Conservation (phyloP, 2,888 invertebrate genomes). For the Liodrosophila aerea region DNA sequence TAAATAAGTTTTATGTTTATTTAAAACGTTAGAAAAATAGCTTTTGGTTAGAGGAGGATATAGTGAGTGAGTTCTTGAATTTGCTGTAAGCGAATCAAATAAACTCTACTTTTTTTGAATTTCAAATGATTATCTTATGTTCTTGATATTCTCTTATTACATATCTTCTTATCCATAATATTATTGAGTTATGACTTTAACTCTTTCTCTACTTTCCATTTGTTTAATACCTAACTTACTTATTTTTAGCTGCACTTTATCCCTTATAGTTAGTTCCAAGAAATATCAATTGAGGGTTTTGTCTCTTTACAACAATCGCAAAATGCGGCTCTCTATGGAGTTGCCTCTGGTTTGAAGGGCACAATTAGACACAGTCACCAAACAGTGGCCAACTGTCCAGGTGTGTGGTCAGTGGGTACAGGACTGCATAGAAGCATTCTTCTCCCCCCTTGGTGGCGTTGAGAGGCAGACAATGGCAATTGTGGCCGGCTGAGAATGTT, state of each 20-base stretch:
- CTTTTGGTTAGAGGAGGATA: too few species aligned
- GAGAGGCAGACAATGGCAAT: constrained; percentile 72
- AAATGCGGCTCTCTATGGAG: constrained; percentile 25
- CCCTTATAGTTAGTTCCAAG: constrained; percentile 25
- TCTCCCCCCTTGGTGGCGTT: constrained; percentile 28
- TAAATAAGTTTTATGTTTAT: neutral
- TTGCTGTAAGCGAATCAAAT: too few species aligned
- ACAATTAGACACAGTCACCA: constrained; percentile 71
- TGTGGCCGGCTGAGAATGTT: constrained; percentile 75
- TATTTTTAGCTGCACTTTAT: constrained; percentile 2
- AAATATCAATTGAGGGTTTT: constrained; percentile 17
- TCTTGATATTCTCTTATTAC: too few species aligned
- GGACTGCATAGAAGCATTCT: constrained; percentile 25
- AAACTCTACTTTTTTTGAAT: too few species aligned
- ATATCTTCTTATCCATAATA: too few species aligned
- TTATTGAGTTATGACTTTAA: too few species aligned
- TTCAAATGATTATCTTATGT: too few species aligned
- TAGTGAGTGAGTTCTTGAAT: too few species aligned
- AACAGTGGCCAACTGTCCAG: constrained; percentile 53
- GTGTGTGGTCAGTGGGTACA: constrained; percentile 53
- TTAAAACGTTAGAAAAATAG: too few species aligned
- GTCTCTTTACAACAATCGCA: neutral
- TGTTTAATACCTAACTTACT: too few species aligned
- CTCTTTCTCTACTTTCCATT: too few species aligned
- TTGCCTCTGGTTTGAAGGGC: constrained; percentile 20